Percentiles rank a stretch among this genome's conserved stretches.
These are phyloP conservation scores for Sebastolobus alascanus DNA, from an alignment of 2,797 vertebrate genomes.

Conservation along the genomic window DNA sequence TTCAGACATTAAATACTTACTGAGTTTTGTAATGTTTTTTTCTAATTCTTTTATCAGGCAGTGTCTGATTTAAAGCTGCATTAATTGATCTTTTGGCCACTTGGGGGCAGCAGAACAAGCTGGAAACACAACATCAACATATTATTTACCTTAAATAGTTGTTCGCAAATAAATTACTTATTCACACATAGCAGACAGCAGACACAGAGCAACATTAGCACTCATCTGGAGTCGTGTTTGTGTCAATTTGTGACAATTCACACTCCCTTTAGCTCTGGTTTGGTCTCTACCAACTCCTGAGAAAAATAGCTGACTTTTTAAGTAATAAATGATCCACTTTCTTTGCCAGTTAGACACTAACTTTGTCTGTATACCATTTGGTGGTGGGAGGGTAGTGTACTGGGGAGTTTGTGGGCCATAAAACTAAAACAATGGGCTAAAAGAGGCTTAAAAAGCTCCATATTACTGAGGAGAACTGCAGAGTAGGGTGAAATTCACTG, in stretches of 20 bases:
- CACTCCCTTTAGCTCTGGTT: too few relatives aligned
- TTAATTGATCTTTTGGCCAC: neutral
- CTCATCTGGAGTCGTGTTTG: neutral
- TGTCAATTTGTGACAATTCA: neutral
- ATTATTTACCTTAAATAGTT: neutral
- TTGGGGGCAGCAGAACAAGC: neutral
- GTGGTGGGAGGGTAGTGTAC: neutral
- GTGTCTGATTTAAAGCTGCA: slow-evolving; percentile 3
- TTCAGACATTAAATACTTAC: neutral
- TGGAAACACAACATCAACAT: neutral
- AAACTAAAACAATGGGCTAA: neutral
- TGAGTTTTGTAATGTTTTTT: neutral
- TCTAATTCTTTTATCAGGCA: neutral
- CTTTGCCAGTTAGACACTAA: neutral
- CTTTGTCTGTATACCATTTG: neutral
- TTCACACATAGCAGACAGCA: neutral
- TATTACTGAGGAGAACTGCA: neutral
- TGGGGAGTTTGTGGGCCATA: neutral
- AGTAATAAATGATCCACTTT: neutral
- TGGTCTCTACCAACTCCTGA: neutral
- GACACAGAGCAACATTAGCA: neutral
- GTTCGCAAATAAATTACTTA: neutral
- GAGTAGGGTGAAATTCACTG: neutral
- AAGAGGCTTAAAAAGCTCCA: neutral
- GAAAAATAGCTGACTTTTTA: neutral